Evolutionary conservation across 2,113 vertebrate genomes (phyloP).

Genomic region (Gobius niger): DNA sequence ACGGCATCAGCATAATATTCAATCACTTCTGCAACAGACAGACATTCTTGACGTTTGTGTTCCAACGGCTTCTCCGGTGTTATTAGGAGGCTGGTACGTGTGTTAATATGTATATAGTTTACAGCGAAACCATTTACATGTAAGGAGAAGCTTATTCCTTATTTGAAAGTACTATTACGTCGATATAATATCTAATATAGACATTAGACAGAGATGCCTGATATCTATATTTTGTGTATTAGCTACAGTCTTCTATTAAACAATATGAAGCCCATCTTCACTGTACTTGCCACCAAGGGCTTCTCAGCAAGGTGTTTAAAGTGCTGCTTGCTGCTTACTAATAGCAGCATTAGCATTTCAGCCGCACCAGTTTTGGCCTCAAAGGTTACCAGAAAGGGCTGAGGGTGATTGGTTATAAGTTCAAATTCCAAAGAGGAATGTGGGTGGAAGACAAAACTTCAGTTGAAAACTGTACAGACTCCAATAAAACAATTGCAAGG

Average conservation of each 20-base stretch:
- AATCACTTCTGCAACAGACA: not conserved
- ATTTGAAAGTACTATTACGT: no score
- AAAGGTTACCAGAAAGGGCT: not conserved
- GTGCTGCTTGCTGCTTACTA: not conserved
- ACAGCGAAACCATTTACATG: no score
- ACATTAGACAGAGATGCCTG: no score
- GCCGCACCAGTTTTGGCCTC: not conserved
- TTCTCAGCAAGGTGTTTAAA: not conserved
- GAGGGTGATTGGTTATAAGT: not conserved
- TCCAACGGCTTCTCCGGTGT: no score
- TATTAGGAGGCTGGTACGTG: no score
- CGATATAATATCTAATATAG: no score
- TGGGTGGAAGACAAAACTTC: constrained; percentile 6
- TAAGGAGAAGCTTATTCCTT: no score
- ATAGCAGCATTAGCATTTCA: not conserved
- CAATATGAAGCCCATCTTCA: not conserved
- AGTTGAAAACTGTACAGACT: not conserved
- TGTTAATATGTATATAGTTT: no score
- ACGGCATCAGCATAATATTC: not conserved
- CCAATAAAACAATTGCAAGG: no score
- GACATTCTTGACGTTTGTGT: no score
- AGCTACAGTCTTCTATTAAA: not conserved
- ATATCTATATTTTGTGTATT: no score
- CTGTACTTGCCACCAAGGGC: not conserved
- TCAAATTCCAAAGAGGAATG: constrained; percentile 6